Evolutionary conservation across 1,140 invertebrate genomes (phyloP).

Genomic region (Aporrectodea caliginosa): DNA sequence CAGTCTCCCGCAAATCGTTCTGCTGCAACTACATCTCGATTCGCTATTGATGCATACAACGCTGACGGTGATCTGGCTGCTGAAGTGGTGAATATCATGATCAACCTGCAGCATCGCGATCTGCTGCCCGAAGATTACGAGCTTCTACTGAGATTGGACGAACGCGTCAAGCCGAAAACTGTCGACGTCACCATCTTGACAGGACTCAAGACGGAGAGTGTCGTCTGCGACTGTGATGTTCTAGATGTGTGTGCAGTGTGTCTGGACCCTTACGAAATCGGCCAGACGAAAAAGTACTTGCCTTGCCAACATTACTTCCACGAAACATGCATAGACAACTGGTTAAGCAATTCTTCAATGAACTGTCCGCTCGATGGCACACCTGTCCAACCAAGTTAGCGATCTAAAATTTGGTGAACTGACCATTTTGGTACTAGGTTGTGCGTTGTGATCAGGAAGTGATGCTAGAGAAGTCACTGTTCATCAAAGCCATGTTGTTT

Average conservation of each 20-base stretch:
- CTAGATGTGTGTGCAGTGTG: neutral
- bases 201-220: neutral
- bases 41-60: neutral
- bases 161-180: neutral
- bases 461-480: no score
- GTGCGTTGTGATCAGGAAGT: no score
- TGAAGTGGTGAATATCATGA: neutral
- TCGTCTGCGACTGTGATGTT: neutral
- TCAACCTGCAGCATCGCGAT: constrained; percentile 6
- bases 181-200: neutral
- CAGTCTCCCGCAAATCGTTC: neutral
- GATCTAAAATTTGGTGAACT: no score
- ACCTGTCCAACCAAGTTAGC: no score
- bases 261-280: neutral
- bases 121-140: constrained; percentile 8
- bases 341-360: neutral
- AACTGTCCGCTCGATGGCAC: constrained; percentile 5
- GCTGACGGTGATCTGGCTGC: neutral
- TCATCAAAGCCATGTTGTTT: no score
- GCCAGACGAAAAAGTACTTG: neutral
- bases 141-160: neutral
- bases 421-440: no score
- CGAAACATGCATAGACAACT: neutral
- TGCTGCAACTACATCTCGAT: neutral
- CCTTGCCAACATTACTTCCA: neutral